phyloP scores from a whole-genome alignment of 2,113 vertebrate species.

The Puntigrus tetrazona region DNA sequence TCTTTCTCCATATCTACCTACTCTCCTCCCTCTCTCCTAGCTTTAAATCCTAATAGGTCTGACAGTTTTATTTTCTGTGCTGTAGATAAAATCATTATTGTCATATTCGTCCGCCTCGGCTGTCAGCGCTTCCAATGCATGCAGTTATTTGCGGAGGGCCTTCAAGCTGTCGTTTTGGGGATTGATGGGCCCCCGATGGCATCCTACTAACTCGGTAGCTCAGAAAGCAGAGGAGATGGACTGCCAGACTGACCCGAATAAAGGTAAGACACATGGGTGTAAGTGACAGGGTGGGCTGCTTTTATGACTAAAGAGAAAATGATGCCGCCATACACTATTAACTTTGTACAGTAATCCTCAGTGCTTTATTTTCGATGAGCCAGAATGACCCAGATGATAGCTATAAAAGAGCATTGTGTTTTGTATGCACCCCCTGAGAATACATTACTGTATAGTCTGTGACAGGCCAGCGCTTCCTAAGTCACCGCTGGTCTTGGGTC shows the following conservation, averaged over 20 bases:
- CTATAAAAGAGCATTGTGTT: conserved; percentile 9
- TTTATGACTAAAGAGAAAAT: conserved; percentile 26
- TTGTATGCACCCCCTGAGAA: not conserved
- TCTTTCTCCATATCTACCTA: conserved; percentile 11
- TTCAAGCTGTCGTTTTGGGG: conserved; percentile 57
- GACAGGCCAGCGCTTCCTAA: not conserved
- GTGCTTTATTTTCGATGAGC: conserved; percentile 36
- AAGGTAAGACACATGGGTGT: conserved; percentile 26
- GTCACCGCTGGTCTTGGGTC: not conserved
- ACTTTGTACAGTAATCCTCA: conserved; percentile 40
- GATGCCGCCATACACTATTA: conserved; percentile 13
- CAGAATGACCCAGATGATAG: conserved; percentile 24
- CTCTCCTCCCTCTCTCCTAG: conserved; percentile 25
- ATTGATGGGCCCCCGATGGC: conserved; percentile 49
- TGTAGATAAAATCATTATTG: conserved; percentile 66
- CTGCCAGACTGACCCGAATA: conserved; percentile 34
- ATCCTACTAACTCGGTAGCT: conserved; percentile 44
- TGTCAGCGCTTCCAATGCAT: conserved; percentile 46
- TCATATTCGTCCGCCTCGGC: conserved; percentile 58
- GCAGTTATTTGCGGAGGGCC: conserved; percentile 54
- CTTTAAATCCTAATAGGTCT: conserved; percentile 62
- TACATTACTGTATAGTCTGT: not conserved
- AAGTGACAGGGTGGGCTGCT: conserved; percentile 16
- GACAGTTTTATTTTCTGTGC: conserved; percentile 62
- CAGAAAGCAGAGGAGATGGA: conserved; percentile 34